Conservation (phyloP, 2,113 vertebrate species). For the Corvus hawaiiensis region DNA sequence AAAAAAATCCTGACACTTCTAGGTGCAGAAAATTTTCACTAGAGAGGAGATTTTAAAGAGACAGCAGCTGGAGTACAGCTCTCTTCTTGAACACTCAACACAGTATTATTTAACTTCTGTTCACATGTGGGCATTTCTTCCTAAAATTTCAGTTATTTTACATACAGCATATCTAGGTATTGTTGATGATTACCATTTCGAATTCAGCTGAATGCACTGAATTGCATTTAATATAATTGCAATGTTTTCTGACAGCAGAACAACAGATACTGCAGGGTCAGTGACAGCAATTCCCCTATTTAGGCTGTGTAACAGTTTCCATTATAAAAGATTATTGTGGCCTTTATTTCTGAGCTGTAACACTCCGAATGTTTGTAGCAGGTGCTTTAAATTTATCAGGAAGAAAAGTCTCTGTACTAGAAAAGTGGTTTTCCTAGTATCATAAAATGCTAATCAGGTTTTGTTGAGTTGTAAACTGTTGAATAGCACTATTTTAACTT, state of each 20-base stretch:
- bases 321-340: conserved; percentile 22
- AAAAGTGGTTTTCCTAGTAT: not conserved
- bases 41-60: not conserved
- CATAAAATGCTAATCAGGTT: not conserved
- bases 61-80: not conserved
- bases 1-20: not conserved
- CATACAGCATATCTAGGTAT: not conserved
- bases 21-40: not conserved
- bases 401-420: not conserved
- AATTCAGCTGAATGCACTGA: not conserved
- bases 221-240: not conserved
- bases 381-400: not conserved
- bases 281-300: not conserved
- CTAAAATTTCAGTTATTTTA: not conserved
- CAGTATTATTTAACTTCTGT: not conserved
- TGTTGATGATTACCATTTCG: not conserved
- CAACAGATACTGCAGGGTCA: not conserved
- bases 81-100: not conserved
- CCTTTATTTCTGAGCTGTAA: conserved; percentile 17
- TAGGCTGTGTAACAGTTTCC: conserved; percentile 14
- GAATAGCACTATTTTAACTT: not conserved
- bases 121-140: not conserved
- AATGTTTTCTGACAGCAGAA: not conserved
- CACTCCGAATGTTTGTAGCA: not conserved
- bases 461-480: not conserved